Percentiles rank a stretch among this genome's conserved stretches.
Evolutionary conservation across 2,113 vertebrate species (phyloP).

Genomic region (Hypocryptadius cinnamomeus): DNA sequence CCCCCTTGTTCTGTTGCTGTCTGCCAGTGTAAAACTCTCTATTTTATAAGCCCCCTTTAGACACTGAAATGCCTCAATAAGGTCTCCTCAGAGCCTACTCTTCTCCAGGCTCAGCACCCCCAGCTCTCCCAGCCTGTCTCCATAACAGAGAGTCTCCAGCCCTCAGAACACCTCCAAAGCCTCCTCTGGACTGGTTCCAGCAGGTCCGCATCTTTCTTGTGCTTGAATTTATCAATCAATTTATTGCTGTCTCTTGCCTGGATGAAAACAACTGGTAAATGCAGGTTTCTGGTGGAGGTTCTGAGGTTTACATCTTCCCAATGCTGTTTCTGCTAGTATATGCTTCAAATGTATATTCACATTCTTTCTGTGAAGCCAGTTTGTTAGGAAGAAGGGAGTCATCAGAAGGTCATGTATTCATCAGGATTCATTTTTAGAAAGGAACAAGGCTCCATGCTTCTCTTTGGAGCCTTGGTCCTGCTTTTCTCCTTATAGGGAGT

Average conservation of each 20-base stretch:
- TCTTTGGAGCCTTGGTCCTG: neutral
- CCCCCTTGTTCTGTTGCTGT: neutral
- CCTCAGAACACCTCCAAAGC: neutral
- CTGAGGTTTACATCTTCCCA: neutral
- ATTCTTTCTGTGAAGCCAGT: neutral
- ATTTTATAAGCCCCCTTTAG: neutral
- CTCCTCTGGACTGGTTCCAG: neutral
- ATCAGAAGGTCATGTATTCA: neutral
- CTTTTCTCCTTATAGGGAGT: slow-evolving; percentile 15
- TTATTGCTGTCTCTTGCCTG: neutral
- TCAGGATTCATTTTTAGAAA: slow-evolving; percentile 30
- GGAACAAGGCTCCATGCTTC: neutral
- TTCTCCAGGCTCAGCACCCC: neutral
- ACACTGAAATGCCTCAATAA: neutral
- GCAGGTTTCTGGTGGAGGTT: neutral
- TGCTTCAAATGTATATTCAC: neutral
- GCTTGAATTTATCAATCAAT: neutral
- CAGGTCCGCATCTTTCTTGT: neutral
- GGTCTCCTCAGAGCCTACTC: neutral
- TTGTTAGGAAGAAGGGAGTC: slow-evolving; percentile 11
- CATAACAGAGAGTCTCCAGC: neutral
- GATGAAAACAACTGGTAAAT: neutral
- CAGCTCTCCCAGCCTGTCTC: neutral
- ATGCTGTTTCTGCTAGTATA: neutral
- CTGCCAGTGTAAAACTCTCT: neutral